Conservation (phyloP, 92 coral and sea anemone species). For the Palythoa grandiflora region DNA sequence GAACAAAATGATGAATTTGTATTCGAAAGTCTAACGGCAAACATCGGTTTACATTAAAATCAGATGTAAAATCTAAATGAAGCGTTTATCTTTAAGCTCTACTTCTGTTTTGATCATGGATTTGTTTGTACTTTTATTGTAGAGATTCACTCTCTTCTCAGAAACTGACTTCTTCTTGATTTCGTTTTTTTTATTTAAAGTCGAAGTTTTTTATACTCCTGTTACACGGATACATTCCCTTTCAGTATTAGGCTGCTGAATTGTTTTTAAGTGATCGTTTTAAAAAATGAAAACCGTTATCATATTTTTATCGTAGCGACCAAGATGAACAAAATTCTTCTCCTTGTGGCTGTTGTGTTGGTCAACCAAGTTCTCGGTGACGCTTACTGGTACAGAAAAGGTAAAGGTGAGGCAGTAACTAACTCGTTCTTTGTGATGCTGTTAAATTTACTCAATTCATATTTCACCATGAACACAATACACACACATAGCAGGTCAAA, state of each 20-base stretch:
- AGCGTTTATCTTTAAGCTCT: no score
- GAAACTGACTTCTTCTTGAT: no score
- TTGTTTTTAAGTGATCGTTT: no score
- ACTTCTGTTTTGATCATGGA: no score
- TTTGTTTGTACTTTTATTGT: no score
- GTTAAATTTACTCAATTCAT: background rate
- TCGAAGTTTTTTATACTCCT: no score
- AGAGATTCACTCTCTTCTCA: no score
- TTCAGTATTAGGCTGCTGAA: no score
- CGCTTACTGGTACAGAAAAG: background rate
- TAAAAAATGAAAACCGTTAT: no score
- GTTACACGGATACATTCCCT: background rate
- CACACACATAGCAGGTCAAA: background rate
- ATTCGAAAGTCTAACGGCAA: background rate
- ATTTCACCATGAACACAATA: background rate
- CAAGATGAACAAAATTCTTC: no score
- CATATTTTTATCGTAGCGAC: background rate
- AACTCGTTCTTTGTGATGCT: background rate
- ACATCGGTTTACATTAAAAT: background rate
- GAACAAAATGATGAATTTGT: background rate
- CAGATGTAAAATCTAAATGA: background rate
- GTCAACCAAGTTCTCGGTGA: background rate
- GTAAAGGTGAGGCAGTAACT: background rate
- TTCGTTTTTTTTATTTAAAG: no score
- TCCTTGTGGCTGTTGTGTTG: background rate